These are phyloP conservation scores for Sinocyclocheilus grahami DNA, from an alignment of 2,113 vertebrate species.

Conservation along the genomic window DNA sequence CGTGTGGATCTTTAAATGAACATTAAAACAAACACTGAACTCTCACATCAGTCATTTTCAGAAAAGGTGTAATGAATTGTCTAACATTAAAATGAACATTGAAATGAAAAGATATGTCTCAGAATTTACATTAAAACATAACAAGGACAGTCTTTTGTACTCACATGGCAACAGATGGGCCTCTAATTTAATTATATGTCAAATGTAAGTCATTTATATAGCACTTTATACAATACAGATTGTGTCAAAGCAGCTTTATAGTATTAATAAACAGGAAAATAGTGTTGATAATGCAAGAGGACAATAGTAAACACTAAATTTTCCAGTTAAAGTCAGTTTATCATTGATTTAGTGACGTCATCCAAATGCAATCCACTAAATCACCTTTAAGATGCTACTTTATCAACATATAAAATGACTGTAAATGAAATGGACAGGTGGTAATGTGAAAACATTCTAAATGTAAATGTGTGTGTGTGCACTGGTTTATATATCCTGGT, in stretches of 20 bases:
- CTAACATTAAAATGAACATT: neutral
- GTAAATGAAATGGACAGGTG: neutral
- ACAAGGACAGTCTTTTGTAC: neutral
- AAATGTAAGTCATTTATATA: too few species aligned
- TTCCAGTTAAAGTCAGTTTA: too few species aligned
- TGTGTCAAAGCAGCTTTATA: too few species aligned
- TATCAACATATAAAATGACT: neutral
- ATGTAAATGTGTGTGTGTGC: neutral
- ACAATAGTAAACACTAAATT: too few species aligned
- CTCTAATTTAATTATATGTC: neutral
- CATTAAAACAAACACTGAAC: neutral
- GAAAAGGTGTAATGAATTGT: neutral
- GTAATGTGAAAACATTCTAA: neutral
- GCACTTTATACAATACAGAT: too few species aligned
- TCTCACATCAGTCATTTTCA: neutral
- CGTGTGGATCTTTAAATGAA: slow-evolving; percentile 17
- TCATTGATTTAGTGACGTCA: too few species aligned
- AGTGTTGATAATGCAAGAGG: too few species aligned
- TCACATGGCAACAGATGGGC: neutral
- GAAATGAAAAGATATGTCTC: neutral
- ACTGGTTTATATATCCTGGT: too few species aligned
- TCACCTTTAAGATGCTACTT: neutral
- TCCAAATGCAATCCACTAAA: too few species aligned
- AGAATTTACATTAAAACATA: neutral
- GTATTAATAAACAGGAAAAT: too few species aligned